These are phyloP conservation scores for Tragelaphus eurycerus DNA, from an alignment of 2,797 vertebrate species.

Conservation along the genomic window DNA sequence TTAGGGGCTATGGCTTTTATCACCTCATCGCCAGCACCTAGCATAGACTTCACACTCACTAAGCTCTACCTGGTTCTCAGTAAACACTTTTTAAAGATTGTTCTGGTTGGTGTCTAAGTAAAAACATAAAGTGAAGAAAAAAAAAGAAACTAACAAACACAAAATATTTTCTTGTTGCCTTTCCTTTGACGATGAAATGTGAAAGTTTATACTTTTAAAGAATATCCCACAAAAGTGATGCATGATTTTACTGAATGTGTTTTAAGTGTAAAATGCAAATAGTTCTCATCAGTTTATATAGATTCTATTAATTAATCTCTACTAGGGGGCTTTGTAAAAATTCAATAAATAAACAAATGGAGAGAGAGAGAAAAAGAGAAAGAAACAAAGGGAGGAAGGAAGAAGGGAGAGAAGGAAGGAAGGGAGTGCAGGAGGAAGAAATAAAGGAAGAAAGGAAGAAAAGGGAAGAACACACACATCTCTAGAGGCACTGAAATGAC, in stretches of 20 bases:
- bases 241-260: not conserved
- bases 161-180: not conserved
- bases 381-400: not conserved
- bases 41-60: not conserved
- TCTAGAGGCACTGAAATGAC: not conserved
- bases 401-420: not conserved
- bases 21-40: not conserved
- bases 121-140: not conserved
- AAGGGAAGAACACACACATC: not conserved
- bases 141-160: not conserved
- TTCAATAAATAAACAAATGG: not conserved
- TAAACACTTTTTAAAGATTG: not conserved
- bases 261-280: not conserved
- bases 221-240: not conserved
- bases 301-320: not conserved
- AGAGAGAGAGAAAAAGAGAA: not conserved
- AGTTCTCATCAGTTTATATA: not conserved
- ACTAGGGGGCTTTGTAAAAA: not conserved
- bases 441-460: not conserved
- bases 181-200: not conserved
- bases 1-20: not conserved
- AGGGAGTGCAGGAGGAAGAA: not conserved
- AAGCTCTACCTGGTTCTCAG: not conserved
- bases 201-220: not conserved
- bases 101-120: not conserved